A percentile compares a stretch with the other conserved stretches of the same genome.
Conservation (phyloP, 2,888 invertebrate species). For the Magallana nippona region DNA sequence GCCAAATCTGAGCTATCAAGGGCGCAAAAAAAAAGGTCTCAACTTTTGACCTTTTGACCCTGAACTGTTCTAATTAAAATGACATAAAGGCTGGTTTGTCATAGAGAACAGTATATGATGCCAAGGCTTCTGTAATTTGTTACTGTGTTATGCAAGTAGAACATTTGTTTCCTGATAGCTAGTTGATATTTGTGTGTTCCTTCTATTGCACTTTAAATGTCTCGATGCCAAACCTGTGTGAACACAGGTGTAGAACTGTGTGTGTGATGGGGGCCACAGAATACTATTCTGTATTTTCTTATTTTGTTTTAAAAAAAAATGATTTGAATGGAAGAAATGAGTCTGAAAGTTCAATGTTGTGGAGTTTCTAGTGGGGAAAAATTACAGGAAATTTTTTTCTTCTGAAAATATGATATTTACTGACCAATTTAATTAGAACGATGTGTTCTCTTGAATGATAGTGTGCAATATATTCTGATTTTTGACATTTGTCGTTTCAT, state of each 20-base stretch:
- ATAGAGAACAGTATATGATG: not conserved
- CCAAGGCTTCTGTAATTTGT: not conserved
- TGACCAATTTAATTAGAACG: not conserved
- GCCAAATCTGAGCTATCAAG: not conserved
- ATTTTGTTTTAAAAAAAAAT: too few relatives aligned
- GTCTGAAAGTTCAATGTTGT: not conserved
- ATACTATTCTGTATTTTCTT: too few relatives aligned
- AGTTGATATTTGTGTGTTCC: not conserved
- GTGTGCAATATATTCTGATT: not conserved
- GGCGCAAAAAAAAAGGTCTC: not conserved
- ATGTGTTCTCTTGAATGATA: not conserved
- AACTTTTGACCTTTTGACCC: not conserved
- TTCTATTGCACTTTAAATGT: not conserved
- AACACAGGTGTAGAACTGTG: too few relatives aligned
- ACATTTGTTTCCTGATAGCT: constrained; percentile 1
- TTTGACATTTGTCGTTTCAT: not conserved
- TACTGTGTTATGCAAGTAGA: not conserved
- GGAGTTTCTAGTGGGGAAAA: too few relatives aligned
- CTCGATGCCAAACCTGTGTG: too few relatives aligned
- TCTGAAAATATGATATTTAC: not conserved
- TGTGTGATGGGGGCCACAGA: too few relatives aligned
- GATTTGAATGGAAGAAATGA: not conserved
- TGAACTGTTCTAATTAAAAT: not conserved
- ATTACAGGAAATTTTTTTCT: not conserved
- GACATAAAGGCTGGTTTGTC: not conserved